Conservation (phyloP, 2,797 vertebrate genomes). For the Tangara arthus region DNA sequence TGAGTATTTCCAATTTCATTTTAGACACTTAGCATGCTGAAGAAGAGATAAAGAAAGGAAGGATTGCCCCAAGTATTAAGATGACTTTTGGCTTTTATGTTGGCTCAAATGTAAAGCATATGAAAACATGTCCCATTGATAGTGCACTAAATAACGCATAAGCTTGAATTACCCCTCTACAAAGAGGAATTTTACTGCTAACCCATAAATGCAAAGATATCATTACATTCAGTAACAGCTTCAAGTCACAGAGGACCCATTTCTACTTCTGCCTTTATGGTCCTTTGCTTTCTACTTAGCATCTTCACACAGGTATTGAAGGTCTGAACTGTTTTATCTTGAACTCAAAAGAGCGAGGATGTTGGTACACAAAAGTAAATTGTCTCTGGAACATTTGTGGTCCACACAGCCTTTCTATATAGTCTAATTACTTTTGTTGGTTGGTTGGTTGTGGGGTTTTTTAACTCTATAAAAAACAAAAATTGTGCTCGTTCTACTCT, state of each 20-base stretch:
- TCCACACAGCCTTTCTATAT: background rate
- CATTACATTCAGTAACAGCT: slow-evolving; percentile 48
- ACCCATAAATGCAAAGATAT: slow-evolving; percentile 1
- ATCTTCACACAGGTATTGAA: background rate
- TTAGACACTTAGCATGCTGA: background rate
- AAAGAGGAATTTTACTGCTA: slow-evolving; percentile 38
- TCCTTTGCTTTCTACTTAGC: background rate
- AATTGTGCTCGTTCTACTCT: background rate
- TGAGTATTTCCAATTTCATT: background rate
- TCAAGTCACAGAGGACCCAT: slow-evolving; percentile 3
- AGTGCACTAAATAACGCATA: background rate
- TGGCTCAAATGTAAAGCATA: background rate
- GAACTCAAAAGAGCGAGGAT: background rate
- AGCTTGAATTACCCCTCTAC: background rate
- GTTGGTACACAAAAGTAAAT: background rate
- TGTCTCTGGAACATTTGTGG: background rate
- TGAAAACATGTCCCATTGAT: background rate
- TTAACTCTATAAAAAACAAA: background rate
- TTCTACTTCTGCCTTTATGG: slow-evolving; percentile 14
- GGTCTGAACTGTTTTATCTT: background rate
- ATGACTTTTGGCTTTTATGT: background rate
- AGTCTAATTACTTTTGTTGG: background rate
- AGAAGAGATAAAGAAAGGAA: background rate
- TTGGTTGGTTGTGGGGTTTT: background rate
- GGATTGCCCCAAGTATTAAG: background rate